Evolutionary conservation across 2,113 vertebrate species (phyloP).

Genomic region (Athene cunicularia): DNA sequence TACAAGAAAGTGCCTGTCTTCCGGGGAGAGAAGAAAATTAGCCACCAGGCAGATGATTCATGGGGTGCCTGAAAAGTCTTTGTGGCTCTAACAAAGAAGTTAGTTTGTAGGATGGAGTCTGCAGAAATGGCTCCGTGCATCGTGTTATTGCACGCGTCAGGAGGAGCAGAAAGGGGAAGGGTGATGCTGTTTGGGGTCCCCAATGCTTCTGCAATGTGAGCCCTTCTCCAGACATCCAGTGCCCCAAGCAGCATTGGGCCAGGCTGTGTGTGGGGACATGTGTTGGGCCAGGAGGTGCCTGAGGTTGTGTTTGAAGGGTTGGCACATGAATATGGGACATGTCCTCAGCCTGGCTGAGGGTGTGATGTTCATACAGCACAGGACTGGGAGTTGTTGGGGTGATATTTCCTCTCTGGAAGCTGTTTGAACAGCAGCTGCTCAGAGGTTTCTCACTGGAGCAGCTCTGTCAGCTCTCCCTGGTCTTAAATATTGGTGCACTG

Average conservation of each 20-base stretch:
- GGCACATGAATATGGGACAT: neutral
- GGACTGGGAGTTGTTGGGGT: neutral
- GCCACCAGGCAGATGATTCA: neutral
- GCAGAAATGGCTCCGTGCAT: neutral
- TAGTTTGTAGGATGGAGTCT: neutral
- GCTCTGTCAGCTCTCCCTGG: neutral
- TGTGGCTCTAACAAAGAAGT: neutral
- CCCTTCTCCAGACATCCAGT: neutral
- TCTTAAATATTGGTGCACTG: neutral
- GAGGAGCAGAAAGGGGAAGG: neutral
- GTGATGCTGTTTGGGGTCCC: neutral
- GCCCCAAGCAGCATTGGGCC: neutral
- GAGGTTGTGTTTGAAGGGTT: neutral
- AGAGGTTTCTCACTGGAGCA: neutral
- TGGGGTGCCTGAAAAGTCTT: neutral
- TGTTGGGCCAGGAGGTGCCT: neutral
- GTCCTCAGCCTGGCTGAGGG: neutral
- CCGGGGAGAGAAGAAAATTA: neutral
- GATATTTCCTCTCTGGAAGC: neutral
- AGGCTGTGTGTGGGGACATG: neutral
- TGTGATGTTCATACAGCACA: neutral
- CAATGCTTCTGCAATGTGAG: neutral
- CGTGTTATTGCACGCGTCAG: rapidly evolving
- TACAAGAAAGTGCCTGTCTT: neutral
- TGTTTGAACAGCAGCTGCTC: neutral